Percentiles rank a stretch among this genome's conserved stretches.
Conservation (phyloP, 2,888 invertebrate genomes). For the Macaria liturata region DNA sequence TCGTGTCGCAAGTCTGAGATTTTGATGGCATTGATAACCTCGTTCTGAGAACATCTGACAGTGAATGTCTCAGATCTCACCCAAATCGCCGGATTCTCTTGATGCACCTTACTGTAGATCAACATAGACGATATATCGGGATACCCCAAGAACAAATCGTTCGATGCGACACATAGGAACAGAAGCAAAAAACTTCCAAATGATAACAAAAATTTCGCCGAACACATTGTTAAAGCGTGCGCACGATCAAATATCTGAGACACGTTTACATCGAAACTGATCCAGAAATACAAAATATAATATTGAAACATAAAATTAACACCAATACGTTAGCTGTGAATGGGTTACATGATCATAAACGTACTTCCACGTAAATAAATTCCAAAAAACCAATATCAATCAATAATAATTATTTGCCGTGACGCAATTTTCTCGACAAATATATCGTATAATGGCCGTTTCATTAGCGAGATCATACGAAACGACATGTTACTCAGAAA, state of each 20-base stretch:
- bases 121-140: constrained; percentile 58
- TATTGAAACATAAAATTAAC: constrained; percentile 10
- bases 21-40: constrained; percentile 66
- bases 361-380: constrained; percentile 14
- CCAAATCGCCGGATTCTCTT: constrained; percentile 68
- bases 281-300: constrained; percentile 4
- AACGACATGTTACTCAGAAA: constrained; percentile 20
- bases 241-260: constrained; percentile 3
- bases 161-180: constrained; percentile 4
- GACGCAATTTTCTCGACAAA: constrained; percentile 30
- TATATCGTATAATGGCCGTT: constrained; percentile 17
- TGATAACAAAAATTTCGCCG: constrained; percentile 8
- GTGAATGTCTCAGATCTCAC: constrained; percentile 56
- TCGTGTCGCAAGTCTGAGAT: constrained; percentile 60
- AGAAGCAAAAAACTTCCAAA: constrained; percentile 1
- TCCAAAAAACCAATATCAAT: constrained; percentile 20
- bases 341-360: constrained; percentile 8
- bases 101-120: constrained; percentile 65
- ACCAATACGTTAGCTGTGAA: constrained; percentile 14
- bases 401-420: constrained; percentile 26
- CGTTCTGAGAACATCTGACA: constrained; percentile 55
- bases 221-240: constrained; percentile 25
- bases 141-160: constrained; percentile 51
- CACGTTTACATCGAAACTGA: constrained; percentile 9
- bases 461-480: constrained; percentile 19